phyloP scores from a whole-genome alignment of 2,888 invertebrate species.

The Pyrochroa serraticornis region DNA sequence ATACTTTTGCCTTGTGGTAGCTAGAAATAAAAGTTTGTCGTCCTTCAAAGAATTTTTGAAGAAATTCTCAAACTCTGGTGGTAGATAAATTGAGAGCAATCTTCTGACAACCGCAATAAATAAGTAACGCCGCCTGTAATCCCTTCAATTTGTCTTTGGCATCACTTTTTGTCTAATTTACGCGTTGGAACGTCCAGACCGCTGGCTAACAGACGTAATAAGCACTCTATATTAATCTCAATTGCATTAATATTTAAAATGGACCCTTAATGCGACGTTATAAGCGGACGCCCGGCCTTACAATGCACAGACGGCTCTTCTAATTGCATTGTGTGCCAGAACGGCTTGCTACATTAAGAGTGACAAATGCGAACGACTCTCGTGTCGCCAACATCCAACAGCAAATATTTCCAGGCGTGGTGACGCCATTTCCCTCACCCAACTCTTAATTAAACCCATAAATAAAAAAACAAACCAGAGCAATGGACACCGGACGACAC shows the following conservation, averaged over 20 bases:
- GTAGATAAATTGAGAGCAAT: constrained; percentile 11
- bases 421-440: neutral
- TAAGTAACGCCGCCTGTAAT: constrained; percentile 22
- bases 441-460: constrained; percentile 15
- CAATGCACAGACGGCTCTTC: constrained; percentile 29
- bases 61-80: no score
- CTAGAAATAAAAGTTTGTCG: no score
- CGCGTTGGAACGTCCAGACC: neutral
- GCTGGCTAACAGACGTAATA: constrained; percentile 46
- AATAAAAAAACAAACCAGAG: constrained; percentile 11
- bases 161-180: constrained; percentile 11
- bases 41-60: no score
- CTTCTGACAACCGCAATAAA: constrained; percentile 17
- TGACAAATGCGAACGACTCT: constrained; percentile 30
- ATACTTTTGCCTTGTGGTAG: no score
- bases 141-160: constrained; percentile 25
- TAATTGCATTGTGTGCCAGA: constrained; percentile 30
- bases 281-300: constrained; percentile 26
- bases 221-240: constrained; percentile 53
- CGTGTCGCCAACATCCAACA: constrained; percentile 19
- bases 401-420: constrained; percentile 7
- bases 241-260: constrained; percentile 52
- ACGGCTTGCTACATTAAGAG: constrained; percentile 29
- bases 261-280: constrained; percentile 33
- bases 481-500: no score